A percentile compares a stretch with the other conserved stretches of the same genome.
phyloP scores from a whole-genome alignment of 2,797 vertebrate genomes.

The Scolopax rusticola region DNA sequence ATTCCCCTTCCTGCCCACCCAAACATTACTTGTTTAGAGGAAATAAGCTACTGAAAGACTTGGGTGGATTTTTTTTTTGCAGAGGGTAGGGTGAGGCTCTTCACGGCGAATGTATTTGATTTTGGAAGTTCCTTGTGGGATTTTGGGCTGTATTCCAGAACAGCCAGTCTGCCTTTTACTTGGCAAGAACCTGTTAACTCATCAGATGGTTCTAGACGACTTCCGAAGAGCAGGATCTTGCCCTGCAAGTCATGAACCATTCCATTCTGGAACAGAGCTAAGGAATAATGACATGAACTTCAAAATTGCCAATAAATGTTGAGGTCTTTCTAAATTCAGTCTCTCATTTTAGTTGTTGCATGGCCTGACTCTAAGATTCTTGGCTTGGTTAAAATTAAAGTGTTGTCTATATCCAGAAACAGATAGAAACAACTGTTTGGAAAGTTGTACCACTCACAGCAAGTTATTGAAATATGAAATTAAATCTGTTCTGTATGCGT shows the following conservation, averaged over 20 bases:
- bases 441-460: neutral
- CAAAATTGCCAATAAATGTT: neutral
- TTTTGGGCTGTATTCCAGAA: neutral
- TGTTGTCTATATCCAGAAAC: neutral
- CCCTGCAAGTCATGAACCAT: neutral
- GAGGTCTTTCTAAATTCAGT: neutral
- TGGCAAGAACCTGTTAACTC: neutral
- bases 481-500: neutral
- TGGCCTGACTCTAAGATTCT: neutral
- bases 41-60: neutral
- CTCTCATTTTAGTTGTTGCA: neutral
- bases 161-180: neutral
- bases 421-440: neutral
- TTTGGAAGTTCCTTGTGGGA: neutral
- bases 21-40: neutral
- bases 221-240: rapidly evolving
- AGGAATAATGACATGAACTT: neutral
- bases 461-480: neutral
- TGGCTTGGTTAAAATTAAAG: neutral
- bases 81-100: neutral
- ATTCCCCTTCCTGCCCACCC: rapidly evolving
- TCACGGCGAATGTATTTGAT: neutral
- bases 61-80: rapidly evolving
- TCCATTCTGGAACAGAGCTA: neutral
- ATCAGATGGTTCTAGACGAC: neutral